A percentile compares a stretch with the other conserved stretches of the same genome.
Evolutionary conservation across 2,113 vertebrate species (phyloP).

Genomic region (Chloropsis hardwickii): DNA sequence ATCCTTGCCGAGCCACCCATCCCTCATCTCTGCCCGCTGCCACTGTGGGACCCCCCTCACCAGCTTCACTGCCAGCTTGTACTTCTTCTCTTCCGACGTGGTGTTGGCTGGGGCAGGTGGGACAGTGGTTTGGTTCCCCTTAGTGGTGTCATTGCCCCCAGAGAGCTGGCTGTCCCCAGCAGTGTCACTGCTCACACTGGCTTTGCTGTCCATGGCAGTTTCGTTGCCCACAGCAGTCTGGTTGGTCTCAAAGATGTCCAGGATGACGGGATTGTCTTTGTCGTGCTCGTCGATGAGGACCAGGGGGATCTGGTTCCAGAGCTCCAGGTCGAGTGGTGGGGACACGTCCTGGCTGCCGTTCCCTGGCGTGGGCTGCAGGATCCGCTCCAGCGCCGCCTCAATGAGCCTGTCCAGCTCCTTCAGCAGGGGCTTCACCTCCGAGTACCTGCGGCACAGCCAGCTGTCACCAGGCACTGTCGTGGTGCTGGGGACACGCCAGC

Average conservation of each 20-base stretch:
- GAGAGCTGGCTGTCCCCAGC: background rate
- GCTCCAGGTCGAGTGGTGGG: background rate
- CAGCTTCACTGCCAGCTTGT: conserved; percentile 77
- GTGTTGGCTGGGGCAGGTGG: background rate
- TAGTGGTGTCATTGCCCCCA: fast-evolving
- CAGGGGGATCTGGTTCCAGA: conserved; percentile 77
- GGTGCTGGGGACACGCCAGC: background rate
- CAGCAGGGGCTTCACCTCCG: conserved; percentile 67
- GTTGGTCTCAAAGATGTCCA: conserved; percentile 66
- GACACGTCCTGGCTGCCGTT: background rate
- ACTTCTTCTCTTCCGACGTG: background rate
- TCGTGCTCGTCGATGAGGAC: conserved; percentile 72
- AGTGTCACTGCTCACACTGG: fast-evolving
- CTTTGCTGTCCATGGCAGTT: fast-evolving
- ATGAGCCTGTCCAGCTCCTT: conserved; percentile 77
- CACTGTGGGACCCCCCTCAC: conserved; percentile 26
- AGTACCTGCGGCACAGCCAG: conserved; percentile 63
- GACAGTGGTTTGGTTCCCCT: background rate
- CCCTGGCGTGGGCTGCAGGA: conserved; percentile 34
- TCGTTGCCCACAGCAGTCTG: background rate
- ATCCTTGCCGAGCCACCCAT: fast-evolving
- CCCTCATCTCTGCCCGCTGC: background rate
- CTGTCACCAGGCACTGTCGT: fast-evolving
- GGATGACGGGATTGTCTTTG: conserved; percentile 43
- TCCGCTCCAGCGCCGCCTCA: conserved; percentile 61